Evolutionary conservation across 2,888 invertebrate genomes (phyloP).

Genomic region (Sisyra nigra): DNA sequence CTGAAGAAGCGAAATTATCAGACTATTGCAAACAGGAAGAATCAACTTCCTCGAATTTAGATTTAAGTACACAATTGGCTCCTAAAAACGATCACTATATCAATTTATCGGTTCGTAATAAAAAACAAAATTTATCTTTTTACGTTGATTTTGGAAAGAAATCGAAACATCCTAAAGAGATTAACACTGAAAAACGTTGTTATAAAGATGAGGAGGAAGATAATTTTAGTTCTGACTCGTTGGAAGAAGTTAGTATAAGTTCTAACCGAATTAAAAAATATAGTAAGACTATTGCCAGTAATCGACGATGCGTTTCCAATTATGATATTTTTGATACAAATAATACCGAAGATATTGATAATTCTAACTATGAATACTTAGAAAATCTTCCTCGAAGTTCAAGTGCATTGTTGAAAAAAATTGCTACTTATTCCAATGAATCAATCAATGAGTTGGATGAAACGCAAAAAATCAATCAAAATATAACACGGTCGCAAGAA

Average conservation of each 20-base stretch:
- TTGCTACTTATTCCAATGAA: slow-evolving; percentile 5
- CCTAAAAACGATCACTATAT: background rate
- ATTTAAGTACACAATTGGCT: slow-evolving; percentile 2
- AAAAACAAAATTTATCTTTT: slow-evolving; percentile 15
- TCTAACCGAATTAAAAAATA: slow-evolving; percentile 18
- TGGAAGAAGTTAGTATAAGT: slow-evolving; percentile 48
- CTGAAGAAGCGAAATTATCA: slow-evolving; percentile 36
- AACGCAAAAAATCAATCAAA: background rate
- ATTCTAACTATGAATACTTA: slow-evolving; percentile 11
- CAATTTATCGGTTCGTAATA: background rate
- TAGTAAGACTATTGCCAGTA: slow-evolving; percentile 29
- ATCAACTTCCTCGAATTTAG: slow-evolving; percentile 5
- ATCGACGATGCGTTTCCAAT: slow-evolving; percentile 56
- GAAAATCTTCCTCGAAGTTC: slow-evolving; percentile 10
- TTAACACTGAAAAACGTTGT: too few species aligned
- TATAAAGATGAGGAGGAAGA: slow-evolving; percentile 35
- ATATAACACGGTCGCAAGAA: slow-evolving; percentile 1
- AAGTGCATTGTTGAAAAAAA: slow-evolving; percentile 7
- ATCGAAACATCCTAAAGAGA: slow-evolving; percentile 13
- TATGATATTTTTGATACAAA: slow-evolving; percentile 49
- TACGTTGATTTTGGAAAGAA: slow-evolving; percentile 13
- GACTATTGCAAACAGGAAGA: slow-evolving; percentile 1
- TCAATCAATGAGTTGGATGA: background rate
- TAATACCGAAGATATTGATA: slow-evolving; percentile 16
- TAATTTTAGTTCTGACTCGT: slow-evolving; percentile 63